phyloP scores from a whole-genome alignment of 1,140 invertebrate species.

The Alviniconcha marisindica region DNA sequence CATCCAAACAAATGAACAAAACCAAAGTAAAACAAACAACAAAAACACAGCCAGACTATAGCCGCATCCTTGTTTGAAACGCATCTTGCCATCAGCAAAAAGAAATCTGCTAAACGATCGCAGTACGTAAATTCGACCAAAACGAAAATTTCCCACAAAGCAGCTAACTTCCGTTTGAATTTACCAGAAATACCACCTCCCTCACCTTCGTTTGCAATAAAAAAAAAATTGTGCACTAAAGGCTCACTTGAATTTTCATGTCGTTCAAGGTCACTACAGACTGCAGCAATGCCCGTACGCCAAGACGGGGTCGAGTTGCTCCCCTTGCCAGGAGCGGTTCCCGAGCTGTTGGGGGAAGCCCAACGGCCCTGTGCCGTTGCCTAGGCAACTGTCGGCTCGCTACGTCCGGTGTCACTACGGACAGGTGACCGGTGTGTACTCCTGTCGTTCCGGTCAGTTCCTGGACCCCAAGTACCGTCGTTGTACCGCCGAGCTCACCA shows the following conservation, averaged over 20 bases:
- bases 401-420: conserved; percentile 9
- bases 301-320: not conserved
- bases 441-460: conserved; percentile 35
- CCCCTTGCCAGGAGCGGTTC: conserved; percentile 22
- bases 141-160: too few relatives aligned
- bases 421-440: not conserved
- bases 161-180: too few relatives aligned
- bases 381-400: not conserved
- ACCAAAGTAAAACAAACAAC: too few relatives aligned
- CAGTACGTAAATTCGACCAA: too few relatives aligned
- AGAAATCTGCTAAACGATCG: too few relatives aligned
- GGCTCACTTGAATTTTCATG: too few relatives aligned
- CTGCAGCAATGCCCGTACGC: conserved; percentile 4
- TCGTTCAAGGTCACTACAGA: conserved; percentile 6
- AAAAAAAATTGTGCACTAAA: too few relatives aligned
- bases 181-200: not conserved
- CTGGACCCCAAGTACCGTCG: conserved; percentile 1
- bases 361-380: not conserved
- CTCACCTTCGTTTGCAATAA: not conserved
- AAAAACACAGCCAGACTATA: too few relatives aligned
- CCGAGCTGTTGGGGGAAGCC: conserved; percentile 27
- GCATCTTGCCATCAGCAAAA: too few relatives aligned
- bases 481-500: conserved; percentile 24
- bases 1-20: too few relatives aligned
- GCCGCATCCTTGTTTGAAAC: too few relatives aligned